Evolutionary conservation across 2,888 invertebrate species (phyloP).

Genomic region (Protodeltote pygarga): DNA sequence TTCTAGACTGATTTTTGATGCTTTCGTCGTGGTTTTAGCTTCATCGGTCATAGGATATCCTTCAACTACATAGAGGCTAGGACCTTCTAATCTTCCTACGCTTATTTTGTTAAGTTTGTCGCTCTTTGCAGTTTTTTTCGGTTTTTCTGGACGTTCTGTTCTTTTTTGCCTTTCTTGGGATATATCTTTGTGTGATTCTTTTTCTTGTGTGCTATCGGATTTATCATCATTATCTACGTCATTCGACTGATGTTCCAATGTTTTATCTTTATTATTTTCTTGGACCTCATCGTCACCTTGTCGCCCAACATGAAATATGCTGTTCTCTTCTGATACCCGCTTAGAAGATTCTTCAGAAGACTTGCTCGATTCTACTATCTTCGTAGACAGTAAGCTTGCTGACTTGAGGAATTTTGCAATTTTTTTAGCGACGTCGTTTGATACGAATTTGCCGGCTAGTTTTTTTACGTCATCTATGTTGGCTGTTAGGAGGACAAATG

Average conservation of each 20-base stretch:
- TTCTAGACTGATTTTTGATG: background rate
- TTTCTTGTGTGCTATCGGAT: too few species aligned
- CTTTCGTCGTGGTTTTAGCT: background rate
- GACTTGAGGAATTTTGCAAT: constrained; percentile 57
- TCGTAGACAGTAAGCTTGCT: too few species aligned
- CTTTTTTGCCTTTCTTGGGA: too few species aligned
- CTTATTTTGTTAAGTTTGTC: too few species aligned
- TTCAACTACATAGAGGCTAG: too few species aligned
- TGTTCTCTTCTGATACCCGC: constrained; percentile 24
- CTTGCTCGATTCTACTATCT: constrained; percentile 46
- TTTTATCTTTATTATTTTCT: too few species aligned
- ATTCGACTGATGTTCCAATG: background rate
- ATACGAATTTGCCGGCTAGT: constrained; percentile 66
- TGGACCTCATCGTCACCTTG: background rate
- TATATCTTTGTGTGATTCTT: too few species aligned
- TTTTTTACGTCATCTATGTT: constrained; percentile 68
- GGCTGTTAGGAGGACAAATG: constrained; percentile 66
- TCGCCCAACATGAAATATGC: constrained; percentile 2
- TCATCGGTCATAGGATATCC: too few species aligned
- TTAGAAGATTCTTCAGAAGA: background rate
- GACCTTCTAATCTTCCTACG: too few species aligned
- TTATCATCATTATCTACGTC: too few species aligned
- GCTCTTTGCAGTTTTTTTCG: too few species aligned
- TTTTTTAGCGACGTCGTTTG: constrained; percentile 60
- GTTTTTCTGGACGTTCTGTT: too few species aligned